Percentiles rank a stretch among this genome's conserved stretches.
These are phyloP conservation scores for Brevipalpus yothersi DNA, from an alignment of 1,140 invertebrate species.

Conservation along the genomic window DNA sequence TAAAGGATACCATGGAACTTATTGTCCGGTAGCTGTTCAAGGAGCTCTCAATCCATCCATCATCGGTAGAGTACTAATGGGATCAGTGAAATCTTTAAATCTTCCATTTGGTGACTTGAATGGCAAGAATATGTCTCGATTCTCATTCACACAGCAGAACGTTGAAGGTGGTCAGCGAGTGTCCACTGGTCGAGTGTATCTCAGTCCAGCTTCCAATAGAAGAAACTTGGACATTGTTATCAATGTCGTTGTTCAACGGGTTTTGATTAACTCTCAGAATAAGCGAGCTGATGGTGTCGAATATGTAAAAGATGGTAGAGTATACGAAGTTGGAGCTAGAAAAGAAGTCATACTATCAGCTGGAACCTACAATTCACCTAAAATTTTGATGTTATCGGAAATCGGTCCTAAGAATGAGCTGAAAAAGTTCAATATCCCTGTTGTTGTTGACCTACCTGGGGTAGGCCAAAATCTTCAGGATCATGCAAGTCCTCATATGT, in stretches of 20 bases:
- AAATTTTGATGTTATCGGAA: conserved; percentile 8
- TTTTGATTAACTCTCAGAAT: conserved; percentile 45
- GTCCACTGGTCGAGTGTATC: conserved; percentile 63
- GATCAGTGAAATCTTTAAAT: conserved; percentile 40
- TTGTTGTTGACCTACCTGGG: conserved; percentile 10
- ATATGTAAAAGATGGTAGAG: conserved; percentile 35
- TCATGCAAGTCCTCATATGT: conserved; percentile 20
- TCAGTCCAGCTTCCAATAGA: conserved; percentile 46
- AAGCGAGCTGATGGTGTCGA: conserved; percentile 51
- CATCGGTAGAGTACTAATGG: conserved; percentile 26
- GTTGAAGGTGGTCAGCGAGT: conserved; percentile 52
- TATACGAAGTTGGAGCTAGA: conserved; percentile 35
- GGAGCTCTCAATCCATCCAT: too few relatives aligned
- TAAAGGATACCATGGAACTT: conserved; percentile 8
- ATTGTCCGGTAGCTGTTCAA: conserved; percentile 22
- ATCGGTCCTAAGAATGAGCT: conserved; percentile 5
- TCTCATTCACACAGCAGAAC: conserved; percentile 38
- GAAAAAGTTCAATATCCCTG: conserved; percentile 21
- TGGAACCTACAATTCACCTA: conserved; percentile 31
- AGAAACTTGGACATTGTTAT: conserved; percentile 55
- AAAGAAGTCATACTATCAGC: conserved; percentile 54
- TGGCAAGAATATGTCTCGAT: conserved; percentile 1
- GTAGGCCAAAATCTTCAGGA: conserved; percentile 60
- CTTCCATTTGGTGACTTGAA: conserved; percentile 27
- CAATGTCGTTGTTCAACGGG: conserved; percentile 46